Conservation (phyloP, 2,888 invertebrate species). For the Melieria crassipennis region DNA sequence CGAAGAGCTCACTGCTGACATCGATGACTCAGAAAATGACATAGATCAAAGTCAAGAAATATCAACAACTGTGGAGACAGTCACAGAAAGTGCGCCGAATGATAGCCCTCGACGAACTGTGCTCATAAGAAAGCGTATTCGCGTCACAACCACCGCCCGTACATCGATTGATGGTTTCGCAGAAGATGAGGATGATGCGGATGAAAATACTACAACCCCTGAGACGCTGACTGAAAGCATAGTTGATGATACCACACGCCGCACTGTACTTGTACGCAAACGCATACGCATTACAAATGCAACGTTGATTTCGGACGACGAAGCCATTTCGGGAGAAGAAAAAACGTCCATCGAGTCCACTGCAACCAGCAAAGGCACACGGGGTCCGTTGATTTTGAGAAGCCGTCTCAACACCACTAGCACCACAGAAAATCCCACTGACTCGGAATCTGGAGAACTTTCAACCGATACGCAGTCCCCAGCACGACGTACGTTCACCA, state of each 20-base stretch:
- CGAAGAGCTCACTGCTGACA: no score
- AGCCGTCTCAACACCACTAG: slow-evolving; percentile 19
- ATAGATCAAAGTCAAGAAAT: background rate
- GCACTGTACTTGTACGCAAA: slow-evolving; percentile 21
- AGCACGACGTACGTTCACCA: slow-evolving; percentile 41
- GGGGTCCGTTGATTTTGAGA: slow-evolving; percentile 13
- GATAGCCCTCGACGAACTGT: background rate
- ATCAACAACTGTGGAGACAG: background rate
- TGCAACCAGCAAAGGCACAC: slow-evolving; percentile 27
- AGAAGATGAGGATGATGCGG: slow-evolving; percentile 1
- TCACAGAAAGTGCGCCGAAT: background rate
- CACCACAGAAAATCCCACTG: slow-evolving; percentile 3
- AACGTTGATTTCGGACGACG: background rate
- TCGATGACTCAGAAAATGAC: background rate
- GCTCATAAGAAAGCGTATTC: slow-evolving; percentile 15
- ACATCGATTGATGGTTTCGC: background rate
- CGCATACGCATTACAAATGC: slow-evolving; percentile 24
- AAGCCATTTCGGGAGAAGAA: slow-evolving; percentile 11
- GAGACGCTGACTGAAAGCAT: slow-evolving; percentile 7
- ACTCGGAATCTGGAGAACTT: background rate
- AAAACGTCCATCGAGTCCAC: slow-evolving; percentile 4
- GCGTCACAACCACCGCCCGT: background rate
- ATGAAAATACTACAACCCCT: background rate
- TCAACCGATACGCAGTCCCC: slow-evolving; percentile 21
- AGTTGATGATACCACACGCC: slow-evolving; percentile 17